Percentiles rank a stretch among this genome's conserved stretches.
These are phyloP conservation scores for Brachyptera risi DNA, from an alignment of 2,888 invertebrate genomes.

Conservation along the genomic window DNA sequence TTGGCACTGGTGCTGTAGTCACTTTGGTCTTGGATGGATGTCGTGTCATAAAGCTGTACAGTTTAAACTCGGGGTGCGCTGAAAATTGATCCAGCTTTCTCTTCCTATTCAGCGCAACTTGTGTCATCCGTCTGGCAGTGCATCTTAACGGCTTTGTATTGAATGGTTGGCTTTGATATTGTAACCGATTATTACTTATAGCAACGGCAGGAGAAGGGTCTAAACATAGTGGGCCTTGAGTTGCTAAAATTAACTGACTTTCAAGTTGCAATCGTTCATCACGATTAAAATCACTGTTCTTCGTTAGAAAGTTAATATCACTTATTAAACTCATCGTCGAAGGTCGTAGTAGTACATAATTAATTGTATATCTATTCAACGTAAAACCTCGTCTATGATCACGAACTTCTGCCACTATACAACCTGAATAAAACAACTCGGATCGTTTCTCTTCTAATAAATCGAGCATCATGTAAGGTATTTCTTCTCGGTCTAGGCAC, in stretches of 20 bases:
- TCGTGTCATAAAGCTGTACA: slow-evolving; percentile 63
- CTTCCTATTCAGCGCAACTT: slow-evolving; percentile 79
- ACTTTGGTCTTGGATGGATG: slow-evolving; percentile 51
- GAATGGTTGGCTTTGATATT: slow-evolving; percentile 68
- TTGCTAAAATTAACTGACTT: slow-evolving; percentile 79
- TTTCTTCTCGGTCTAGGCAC: slow-evolving; percentile 85
- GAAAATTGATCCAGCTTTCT: slow-evolving; percentile 82
- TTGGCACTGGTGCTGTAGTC: slow-evolving; percentile 18
- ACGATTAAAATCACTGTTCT: slow-evolving; percentile 59
- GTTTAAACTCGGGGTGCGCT: slow-evolving; percentile 71
- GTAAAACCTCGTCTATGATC: slow-evolving; percentile 82
- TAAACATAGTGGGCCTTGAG: slow-evolving; percentile 81
- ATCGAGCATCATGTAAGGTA: slow-evolving; percentile 83
- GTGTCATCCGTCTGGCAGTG: slow-evolving; percentile 73
- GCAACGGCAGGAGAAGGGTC: slow-evolving; percentile 84
- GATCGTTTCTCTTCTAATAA: slow-evolving; percentile 77
- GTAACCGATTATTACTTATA: slow-evolving; percentile 67
- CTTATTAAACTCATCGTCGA: slow-evolving; percentile 68
- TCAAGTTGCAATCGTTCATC: slow-evolving; percentile 77
- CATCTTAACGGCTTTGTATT: slow-evolving; percentile 70
- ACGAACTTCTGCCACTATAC: slow-evolving; percentile 85
- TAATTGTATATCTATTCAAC: slow-evolving; percentile 22
- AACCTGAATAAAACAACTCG: slow-evolving; percentile 85
- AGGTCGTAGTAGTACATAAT: slow-evolving; percentile 83
- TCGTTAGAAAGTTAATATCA: slow-evolving; percentile 58